Percentiles rank a stretch among this genome's conserved stretches.
These are phyloP conservation scores for Brachionichthys hirsutus DNA, from an alignment of 2,113 vertebrate species.

Conservation along the genomic window DNA sequence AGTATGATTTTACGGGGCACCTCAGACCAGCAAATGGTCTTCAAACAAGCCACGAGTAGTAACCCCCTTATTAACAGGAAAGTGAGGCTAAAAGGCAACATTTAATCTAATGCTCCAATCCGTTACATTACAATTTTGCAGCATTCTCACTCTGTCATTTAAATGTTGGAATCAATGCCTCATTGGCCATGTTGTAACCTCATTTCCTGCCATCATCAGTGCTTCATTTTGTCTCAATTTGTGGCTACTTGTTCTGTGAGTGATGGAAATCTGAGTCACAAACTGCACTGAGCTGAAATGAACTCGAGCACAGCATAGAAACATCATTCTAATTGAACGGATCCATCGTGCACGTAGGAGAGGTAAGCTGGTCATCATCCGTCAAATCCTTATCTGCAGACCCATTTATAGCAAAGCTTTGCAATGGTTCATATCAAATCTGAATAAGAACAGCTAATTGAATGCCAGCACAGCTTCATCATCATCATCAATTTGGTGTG, in stretches of 20 bases:
- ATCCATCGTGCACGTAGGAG: slow-evolving; percentile 6
- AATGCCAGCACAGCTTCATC: slow-evolving; percentile 42
- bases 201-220: slow-evolving; percentile 30
- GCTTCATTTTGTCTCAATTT: slow-evolving; percentile 43
- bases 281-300: slow-evolving; percentile 19
- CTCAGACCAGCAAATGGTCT: slow-evolving; percentile 59
- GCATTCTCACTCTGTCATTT: slow-evolving; percentile 60
- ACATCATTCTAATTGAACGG: slow-evolving; percentile 18
- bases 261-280: slow-evolving; percentile 38
- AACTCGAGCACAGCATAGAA: slow-evolving; percentile 20
- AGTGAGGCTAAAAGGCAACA: slow-evolving; percentile 54
- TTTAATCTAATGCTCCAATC: slow-evolving; percentile 66
- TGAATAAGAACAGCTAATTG: slow-evolving; percentile 28
- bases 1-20: slow-evolving; percentile 59
- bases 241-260: slow-evolving; percentile 32
- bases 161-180: slow-evolving; percentile 43
- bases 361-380: slow-evolving; percentile 11
- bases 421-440: slow-evolving; percentile 29
- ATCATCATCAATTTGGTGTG: slow-evolving; percentile 22
- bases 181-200: slow-evolving; percentile 37
- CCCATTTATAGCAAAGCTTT: slow-evolving; percentile 32
- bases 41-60: slow-evolving; percentile 69
- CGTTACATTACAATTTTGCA: slow-evolving; percentile 32
- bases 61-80: slow-evolving; percentile 66
- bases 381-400: slow-evolving; percentile 50